Evolutionary conservation across 1,140 invertebrate genomes (phyloP), one percentile per base, ranked within the genome.

Genomic region (Eumaeus atala): DNA sequence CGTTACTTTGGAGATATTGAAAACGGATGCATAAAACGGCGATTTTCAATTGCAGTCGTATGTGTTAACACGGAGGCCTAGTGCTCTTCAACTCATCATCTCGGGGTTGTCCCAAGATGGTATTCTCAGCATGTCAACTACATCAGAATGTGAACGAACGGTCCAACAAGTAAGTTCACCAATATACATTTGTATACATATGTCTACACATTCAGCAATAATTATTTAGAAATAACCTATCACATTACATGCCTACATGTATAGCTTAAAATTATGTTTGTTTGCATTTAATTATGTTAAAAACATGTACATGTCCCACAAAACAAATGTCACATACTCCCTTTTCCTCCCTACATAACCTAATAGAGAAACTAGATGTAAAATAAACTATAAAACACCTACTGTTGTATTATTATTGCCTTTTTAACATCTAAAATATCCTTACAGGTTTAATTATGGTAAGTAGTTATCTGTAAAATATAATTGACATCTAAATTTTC

Each of bases 61-160:
- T 84, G 70, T 75, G 78, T 74, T 78, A 78, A 82, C 67, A 78
- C 68, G 79, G 79, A 74, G 81, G 72, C 76, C 67, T 68, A 74
- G 76, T 52, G 77, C 69, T 67, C 74, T 83, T 74, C 79, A 69
- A 69, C 67, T 66, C 74, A 65, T 78, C 81, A 77, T 82, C 81
- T 80, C 69, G 81, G 83, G 83, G 70, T 77, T 72, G 72, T 77
- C 84, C 84, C 84, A 88, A 88, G 82, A 88, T 88, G 85, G 73
- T 86, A 77, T 83, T 79, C 74, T 77, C 83, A 84, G 81, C 71
- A 88, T 88, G 87, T 88, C 84, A 74, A 72, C 83, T 72, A 71
- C 82, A 79, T 80, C 82, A 84, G 84, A 87, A 73, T 83, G 78
- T 72, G 83, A 88, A 79, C 63, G 83, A 70, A 69, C 74, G 83